These are phyloP conservation scores for Ischnus inquisitorius DNA, from an alignment of 2,888 invertebrate genomes.

Conservation along the genomic window DNA sequence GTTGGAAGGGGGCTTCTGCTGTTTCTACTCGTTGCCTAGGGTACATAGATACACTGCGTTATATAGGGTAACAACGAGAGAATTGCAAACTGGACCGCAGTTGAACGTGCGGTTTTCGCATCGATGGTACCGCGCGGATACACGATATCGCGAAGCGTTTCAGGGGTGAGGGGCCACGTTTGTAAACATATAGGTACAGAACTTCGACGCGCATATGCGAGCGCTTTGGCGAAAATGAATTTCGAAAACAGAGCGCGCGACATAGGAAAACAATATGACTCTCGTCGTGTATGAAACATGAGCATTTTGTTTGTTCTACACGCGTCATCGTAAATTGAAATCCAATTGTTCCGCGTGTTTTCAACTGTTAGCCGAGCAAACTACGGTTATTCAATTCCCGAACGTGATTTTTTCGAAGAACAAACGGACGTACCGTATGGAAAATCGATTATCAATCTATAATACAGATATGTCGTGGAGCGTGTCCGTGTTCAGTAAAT, in stretches of 20 bases:
- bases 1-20: slow-evolving; percentile 7
- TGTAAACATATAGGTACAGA: slow-evolving; percentile 26
- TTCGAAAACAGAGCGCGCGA: slow-evolving; percentile 47
- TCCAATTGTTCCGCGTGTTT: slow-evolving; percentile 33
- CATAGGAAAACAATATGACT: slow-evolving; percentile 63
- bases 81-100: slow-evolving; percentile 73
- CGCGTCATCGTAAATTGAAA: slow-evolving; percentile 46
- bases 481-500: slow-evolving; percentile 54
- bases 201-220: neutral
- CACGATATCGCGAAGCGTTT: slow-evolving; percentile 41
- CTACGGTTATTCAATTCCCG: neutral
- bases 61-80: slow-evolving; percentile 49
- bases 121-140: slow-evolving; percentile 65
- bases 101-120: slow-evolving; percentile 78
- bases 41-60: slow-evolving; percentile 40
- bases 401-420: neutral
- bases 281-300: slow-evolving; percentile 51
- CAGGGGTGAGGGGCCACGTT: slow-evolving; percentile 34
- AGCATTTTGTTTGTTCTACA: slow-evolving; percentile 35
- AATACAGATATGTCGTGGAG: slow-evolving; percentile 11
- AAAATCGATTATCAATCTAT: neutral
- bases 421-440: neutral
- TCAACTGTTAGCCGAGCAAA: neutral
- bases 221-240: slow-evolving; percentile 44
- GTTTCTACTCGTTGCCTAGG: slow-evolving; percentile 2